Base-by-base conservation (phyloP, 2,113 vertebrate genomes). In the Campylorhamphus procurvoides region DNA sequence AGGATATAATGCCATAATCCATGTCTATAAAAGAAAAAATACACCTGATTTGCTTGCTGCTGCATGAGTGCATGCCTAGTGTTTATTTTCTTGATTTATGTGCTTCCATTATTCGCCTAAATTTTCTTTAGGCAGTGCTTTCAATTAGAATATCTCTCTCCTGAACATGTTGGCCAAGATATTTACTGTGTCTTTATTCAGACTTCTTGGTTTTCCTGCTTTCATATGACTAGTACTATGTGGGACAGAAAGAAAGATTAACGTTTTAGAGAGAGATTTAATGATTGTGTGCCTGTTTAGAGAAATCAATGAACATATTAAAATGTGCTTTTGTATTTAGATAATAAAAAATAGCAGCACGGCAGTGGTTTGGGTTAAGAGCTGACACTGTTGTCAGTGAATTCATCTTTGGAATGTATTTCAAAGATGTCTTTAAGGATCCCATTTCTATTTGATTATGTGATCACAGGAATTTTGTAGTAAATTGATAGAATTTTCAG, bases 1-100 rank as follows among this genome's bases (percentile, higher is more conserved):
- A 87, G 90, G 91, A 35, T 84, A 44, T 53, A 46, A 78, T 88
- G 24, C 72, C 66, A 73, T 89, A 94, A 40, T 79, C 93, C 7
- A 18, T 78, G 18, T 52, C 66, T 94, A 10, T 50, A 44, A 84
- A 86, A 87, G 59, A 39, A 75, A 90, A 87, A 78, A 52, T 68
- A 53, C 68, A 92, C 71, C 46, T 73, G 35, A 67, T 90, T 60
- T 92, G 90, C 73, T 35, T 85, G 64, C 73, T 63, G 12, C 76
- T 89, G 77, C 87, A 84, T 96, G 97, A 87, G 59, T 93, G 74
- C 89, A 83, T 94, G 88, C 73, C 37, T 94, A 66, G 67, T 56
- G 29, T 75, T 87, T 84, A 82, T 83, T 84, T 90, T 95, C 69
- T 74, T 92, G 19, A 69, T 89, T 53, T 46, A n/a, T 49, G 25